Conservation (phyloP, 2,113 vertebrate genomes). For the Prunella fulvescens region DNA sequence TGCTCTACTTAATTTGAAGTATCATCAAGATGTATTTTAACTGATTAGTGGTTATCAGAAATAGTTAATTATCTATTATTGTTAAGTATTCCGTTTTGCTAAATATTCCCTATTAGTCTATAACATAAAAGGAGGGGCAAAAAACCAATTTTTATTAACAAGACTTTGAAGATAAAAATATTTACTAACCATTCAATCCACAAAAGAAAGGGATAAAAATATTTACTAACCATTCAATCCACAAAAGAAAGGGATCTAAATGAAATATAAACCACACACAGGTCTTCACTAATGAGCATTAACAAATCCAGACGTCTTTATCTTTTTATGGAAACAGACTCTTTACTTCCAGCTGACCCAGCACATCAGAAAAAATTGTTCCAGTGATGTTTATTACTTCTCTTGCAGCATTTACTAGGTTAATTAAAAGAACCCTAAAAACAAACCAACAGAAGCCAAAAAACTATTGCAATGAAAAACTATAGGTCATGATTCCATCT, state of each 20-base stretch:
- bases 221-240: not conserved
- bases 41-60: not conserved
- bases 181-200: not conserved
- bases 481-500: not conserved
- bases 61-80: not conserved
- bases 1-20: not conserved
- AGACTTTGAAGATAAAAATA: not conserved
- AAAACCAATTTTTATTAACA: not conserved
- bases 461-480: not conserved
- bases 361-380: not conserved
- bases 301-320: not conserved
- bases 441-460: not conserved
- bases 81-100: not conserved
- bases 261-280: not conserved
- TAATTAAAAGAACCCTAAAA: not conserved
- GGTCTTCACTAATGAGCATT: not conserved
- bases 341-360: not conserved
- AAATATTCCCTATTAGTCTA: not conserved
- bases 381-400: not conserved
- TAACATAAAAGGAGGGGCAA: not conserved
- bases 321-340: not conserved
- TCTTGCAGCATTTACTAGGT: not conserved
- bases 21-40: not conserved
- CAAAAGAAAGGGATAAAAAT: not conserved
- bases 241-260: not conserved